phyloP scores from a whole-genome alignment of 2,888 invertebrate species.

The Alcis repandata region DNA sequence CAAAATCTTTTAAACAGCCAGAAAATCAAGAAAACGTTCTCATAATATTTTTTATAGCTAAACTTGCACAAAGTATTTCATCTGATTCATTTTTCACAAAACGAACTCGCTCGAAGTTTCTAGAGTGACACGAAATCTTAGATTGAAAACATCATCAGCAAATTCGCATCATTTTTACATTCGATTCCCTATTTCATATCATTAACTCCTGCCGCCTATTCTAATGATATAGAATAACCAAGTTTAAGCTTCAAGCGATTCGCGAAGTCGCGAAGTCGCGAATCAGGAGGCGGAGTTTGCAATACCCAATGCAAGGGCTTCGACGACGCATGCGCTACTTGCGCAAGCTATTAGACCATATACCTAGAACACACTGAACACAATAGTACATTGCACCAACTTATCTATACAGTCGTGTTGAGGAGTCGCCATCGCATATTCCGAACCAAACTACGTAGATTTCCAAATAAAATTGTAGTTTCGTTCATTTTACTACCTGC shows the following conservation, averaged over 20 bases:
- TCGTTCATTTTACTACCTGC: neutral
- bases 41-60: no score
- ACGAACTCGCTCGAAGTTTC: no score
- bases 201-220: no score
- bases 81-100: no score
- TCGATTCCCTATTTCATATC: no score
- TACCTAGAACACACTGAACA: conserved; percentile 1
- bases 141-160: neutral
- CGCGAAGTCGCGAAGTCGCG: conserved; percentile 58
- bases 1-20: neutral
- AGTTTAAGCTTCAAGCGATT: conserved; percentile 44
- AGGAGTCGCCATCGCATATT: neutral
- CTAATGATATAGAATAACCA: conserved; percentile 4
- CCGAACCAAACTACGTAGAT: neutral
- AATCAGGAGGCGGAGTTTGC: conserved; percentile 76
- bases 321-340: conserved; percentile 73
- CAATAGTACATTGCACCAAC: neutral
- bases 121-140: no score
- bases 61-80: no score
- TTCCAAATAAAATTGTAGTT: neutral
- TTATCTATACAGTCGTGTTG: neutral
- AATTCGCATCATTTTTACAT: neutral
- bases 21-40: no score
- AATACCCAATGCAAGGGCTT: conserved; percentile 72
- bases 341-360: conserved; percentile 18